Base-by-base conservation (phyloP, 1,140 invertebrate genomes). In the Stratiolaelaps scimitus region DNA sequence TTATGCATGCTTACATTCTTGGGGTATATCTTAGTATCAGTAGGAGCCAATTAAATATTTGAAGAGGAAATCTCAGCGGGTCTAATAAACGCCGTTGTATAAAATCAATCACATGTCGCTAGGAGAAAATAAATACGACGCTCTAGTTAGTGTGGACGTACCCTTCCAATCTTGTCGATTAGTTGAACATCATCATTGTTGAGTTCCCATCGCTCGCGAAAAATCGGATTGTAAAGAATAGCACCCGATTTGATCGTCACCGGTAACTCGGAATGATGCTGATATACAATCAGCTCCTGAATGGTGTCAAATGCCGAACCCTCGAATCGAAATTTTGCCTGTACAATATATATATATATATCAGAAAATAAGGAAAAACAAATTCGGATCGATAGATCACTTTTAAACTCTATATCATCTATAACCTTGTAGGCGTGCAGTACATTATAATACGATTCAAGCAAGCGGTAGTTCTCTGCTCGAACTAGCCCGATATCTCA, bases 171-270 rank as follows among this genome's bases (percentile, higher is more conserved):
- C 81, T 95, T 95, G 72, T 94, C 89, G 45, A 90, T 78, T 13
- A 96, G 78, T 67, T 87, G 82, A 56, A 97, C 89, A 77, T 96
- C 89, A 75, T 96, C 92, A 76, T 96, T 96, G 74, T 91, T 92
- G 0, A 97, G 80, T 74, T 97, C 92, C 92, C 93, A 96, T 65
- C 84, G 82, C 80, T 95, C 91, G n/a, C 91, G 78, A 2, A 84
- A 83, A 69, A 97, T 87, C 1, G 92, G 87, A 48, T 83, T 84
- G 68, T 86, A 82, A 7, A 97, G 79, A 71, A 95, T 83, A 48
- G 91, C 89, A 65, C 91, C 90, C 2, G 90, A 93, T 70, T 90
- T 84, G 71, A 85, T 86, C 0, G 93, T 96, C 0, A 97, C 89
- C 2, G 91, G 84, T 65, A 85, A 78, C 13, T 85, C 85, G 67